Conservation (phyloP, 2,113 vertebrate species). For the Psophia crepitans region DNA sequence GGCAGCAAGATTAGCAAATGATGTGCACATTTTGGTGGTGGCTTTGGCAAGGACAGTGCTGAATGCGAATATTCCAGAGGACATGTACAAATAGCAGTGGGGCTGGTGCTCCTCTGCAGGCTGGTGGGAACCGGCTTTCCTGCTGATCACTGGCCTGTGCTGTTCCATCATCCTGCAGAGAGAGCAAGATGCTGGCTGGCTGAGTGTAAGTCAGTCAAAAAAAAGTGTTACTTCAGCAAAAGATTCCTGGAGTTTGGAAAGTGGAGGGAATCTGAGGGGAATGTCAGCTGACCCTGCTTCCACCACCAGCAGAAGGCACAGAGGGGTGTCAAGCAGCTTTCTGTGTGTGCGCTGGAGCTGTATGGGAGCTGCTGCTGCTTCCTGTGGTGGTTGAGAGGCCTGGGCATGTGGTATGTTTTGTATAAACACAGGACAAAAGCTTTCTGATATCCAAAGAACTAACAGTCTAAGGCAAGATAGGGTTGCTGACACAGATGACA, state of each 20-base stretch:
- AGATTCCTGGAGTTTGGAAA: neutral
- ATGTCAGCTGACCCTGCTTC: neutral
- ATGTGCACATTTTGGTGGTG: neutral
- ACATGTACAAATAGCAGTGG: neutral
- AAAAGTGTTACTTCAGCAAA: neutral
- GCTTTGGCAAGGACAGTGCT: conserved; percentile 48
- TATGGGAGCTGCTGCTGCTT: neutral
- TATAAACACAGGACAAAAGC: neutral
- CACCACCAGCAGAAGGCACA: neutral
- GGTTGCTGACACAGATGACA: neutral
- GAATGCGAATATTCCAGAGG: conserved; percentile 13
- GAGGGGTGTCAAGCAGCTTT: neutral
- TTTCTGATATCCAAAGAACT: neutral
- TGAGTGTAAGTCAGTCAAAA: neutral
- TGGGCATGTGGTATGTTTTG: neutral
- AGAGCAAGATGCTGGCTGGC: neutral
- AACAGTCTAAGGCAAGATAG: neutral
- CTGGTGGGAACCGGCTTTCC: neutral
- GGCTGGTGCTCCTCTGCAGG: neutral
- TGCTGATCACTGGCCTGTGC: neutral
- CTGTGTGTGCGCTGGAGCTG: neutral
- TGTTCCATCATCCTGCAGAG: neutral
- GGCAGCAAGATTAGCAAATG: neutral
- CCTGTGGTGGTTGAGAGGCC: neutral
- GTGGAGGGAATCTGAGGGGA: neutral